A percentile compares a stretch with the other conserved stretches of the same genome.
phyloP scores from a whole-genome alignment of 2,888 invertebrate species.

The Busseola fusca region DNA sequence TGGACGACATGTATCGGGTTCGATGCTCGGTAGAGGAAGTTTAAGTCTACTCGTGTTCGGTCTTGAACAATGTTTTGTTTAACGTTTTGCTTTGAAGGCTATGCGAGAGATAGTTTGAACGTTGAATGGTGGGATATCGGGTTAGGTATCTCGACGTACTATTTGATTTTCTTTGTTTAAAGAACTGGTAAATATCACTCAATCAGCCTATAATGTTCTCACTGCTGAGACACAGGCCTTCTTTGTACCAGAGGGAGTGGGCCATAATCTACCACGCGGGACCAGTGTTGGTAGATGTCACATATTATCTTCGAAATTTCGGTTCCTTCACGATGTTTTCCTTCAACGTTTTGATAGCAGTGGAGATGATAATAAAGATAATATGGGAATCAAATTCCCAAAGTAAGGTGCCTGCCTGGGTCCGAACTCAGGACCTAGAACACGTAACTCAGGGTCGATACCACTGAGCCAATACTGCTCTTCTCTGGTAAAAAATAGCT shows the following conservation, averaged over 20 bases:
- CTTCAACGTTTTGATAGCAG: neutral
- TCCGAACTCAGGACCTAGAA: neutral
- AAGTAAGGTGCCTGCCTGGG: neutral
- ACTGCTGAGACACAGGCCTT: neutral
- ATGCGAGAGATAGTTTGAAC: neutral
- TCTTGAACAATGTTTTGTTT: conserved; percentile 41
- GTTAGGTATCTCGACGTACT: no score
- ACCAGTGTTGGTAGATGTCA: neutral
- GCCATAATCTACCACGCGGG: neutral
- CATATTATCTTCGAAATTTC: neutral
- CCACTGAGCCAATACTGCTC: no score
- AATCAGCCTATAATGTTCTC: neutral
- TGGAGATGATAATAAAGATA: no score
- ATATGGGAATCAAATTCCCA: neutral
- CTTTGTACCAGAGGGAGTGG: neutral
- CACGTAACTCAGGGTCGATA: no score
- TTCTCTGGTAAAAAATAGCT: neutral
- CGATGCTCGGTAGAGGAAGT: conserved; percentile 59
- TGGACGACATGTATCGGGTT: conserved; percentile 73
- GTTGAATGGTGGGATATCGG: neutral
- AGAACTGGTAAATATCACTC: neutral
- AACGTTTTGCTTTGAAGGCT: conserved; percentile 16
- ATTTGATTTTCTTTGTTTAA: neutral
- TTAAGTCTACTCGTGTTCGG: conserved; percentile 34
- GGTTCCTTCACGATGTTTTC: neutral